Evolutionary conservation across 37 sponge, comb jelly and placozoan species (phyloP), one percentile per base, ranked within the genome.

Genomic region (Cliona cf. orientalis): DNA sequence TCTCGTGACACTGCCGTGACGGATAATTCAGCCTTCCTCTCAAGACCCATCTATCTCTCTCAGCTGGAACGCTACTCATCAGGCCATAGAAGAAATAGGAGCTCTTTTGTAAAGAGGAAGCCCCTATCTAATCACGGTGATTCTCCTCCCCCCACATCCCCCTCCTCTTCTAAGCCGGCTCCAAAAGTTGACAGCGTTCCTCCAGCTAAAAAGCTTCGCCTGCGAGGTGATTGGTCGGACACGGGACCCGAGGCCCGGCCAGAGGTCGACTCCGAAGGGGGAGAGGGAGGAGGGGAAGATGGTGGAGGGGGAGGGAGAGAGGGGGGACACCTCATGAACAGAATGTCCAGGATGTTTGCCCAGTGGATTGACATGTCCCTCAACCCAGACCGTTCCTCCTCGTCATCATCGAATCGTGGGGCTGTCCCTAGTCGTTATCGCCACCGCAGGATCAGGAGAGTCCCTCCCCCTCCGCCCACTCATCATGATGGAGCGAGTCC

Each of bases 161-260:
- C 1, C 37, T 29, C 39, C 1, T 46, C 58, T 7, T 57, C 68
- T 1, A 74, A 64, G 26, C 37, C 41, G 1, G 22, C 29, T 41
- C 44, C 66, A 29, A n/a, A n/a, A n/a, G n/a, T n/a, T n/a, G n/a
- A n/a, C n/a, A n/a, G n/a, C n/a, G n/a, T n/a, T n/a, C 81, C 76
- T 4, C 76, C 82, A 7, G 36, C 66, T 67, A 92, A 84, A 65
- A 76, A 93, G 79, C 28, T 95, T 46, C 81, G 94, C 35, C 65
- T 95, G 38, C 69, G 96, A 70, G 94, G 93, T 21, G 96, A 95
- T 58, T 95, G 96, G 96, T 95, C 96, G 22, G 96, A 95, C 66
- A 95, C 96, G 6, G 96, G 96, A 3, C 96, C 96, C 11, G 84
- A 81, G 2, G 89, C 96, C 21, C 78, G 93, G 19, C 96, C 96